Percentiles rank a stretch among this genome's conserved stretches.
Evolutionary conservation across 2,888 invertebrate species (phyloP).

Genomic region (Callyntrura guangdongensis): DNA sequence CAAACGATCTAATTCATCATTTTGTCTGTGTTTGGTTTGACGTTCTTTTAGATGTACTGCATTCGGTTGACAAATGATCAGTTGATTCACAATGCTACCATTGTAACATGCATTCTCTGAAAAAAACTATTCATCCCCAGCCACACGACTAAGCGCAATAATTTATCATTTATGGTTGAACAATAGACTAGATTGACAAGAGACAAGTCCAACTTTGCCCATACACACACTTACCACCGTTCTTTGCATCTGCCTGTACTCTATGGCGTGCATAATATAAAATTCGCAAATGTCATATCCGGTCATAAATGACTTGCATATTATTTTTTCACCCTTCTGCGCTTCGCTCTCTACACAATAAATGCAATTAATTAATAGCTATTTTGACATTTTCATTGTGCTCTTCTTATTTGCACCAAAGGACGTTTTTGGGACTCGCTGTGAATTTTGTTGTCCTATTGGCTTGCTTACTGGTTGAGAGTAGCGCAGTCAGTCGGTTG

Average conservation of each 20-base stretch:
- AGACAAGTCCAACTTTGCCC: neutral
- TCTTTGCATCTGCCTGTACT: neutral
- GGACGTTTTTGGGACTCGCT: neutral
- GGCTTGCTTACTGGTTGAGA: neutral
- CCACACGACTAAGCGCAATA: neutral
- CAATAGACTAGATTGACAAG: constrained; percentile 30
- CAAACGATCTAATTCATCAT: neutral
- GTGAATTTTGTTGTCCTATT: neutral
- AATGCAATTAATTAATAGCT: constrained; percentile 53
- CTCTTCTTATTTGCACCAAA: neutral
- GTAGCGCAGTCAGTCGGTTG: neutral
- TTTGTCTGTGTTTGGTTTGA: neutral
- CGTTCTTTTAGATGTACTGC: neutral
- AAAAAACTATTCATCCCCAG: neutral
- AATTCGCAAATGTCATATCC: constrained; percentile 37
- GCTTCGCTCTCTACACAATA: neutral
- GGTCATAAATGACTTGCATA: constrained; percentile 41
- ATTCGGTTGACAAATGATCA: constrained; percentile 11
- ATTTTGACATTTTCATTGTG: constrained; percentile 37
- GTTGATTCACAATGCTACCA: constrained; percentile 16
- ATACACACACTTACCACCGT: neutral
- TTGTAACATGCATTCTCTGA: neutral
- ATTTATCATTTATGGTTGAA: constrained; percentile 31
- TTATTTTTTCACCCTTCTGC: neutral
- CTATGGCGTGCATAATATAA: neutral